Evolutionary conservation across 2,888 invertebrate species (phyloP).

Genomic region (Dasypolia templi): DNA sequence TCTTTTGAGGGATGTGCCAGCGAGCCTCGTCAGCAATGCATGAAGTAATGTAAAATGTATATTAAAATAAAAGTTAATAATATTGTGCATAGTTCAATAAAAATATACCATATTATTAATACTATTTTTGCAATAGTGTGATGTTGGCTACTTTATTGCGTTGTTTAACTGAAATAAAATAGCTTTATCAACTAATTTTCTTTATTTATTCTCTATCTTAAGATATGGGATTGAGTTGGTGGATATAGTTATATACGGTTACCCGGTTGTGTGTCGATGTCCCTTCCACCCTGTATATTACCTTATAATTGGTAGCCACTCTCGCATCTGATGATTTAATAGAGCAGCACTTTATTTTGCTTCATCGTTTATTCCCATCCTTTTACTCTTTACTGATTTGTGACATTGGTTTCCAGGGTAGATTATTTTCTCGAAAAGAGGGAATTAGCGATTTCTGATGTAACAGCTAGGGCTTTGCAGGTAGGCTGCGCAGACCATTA

Average conservation of each 20-base stretch:
- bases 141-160: background rate
- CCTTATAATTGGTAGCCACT: background rate
- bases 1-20: no score
- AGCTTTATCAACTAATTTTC: background rate
- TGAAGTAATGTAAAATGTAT: no score
- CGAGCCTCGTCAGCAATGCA: background rate
- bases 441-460: slow-evolving; percentile 67
- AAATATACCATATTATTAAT: background rate
- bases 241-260: background rate
- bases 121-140: slow-evolving; percentile 8
- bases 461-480: no score
- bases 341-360: no score
- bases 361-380: background rate
- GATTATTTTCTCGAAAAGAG: slow-evolving; percentile 50
- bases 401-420: slow-evolving; percentile 41
- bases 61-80: background rate
- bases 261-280: no score
- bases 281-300: no score
- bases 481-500: no score
- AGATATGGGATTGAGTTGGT: no score
- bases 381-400: background rate
- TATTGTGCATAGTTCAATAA: background rate
- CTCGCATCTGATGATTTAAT: background rate
- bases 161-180: slow-evolving; percentile 15
- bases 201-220: background rate